Evolutionary conservation across 2,797 vertebrate species (phyloP).

Genomic region (Fratercula arctica): DNA sequence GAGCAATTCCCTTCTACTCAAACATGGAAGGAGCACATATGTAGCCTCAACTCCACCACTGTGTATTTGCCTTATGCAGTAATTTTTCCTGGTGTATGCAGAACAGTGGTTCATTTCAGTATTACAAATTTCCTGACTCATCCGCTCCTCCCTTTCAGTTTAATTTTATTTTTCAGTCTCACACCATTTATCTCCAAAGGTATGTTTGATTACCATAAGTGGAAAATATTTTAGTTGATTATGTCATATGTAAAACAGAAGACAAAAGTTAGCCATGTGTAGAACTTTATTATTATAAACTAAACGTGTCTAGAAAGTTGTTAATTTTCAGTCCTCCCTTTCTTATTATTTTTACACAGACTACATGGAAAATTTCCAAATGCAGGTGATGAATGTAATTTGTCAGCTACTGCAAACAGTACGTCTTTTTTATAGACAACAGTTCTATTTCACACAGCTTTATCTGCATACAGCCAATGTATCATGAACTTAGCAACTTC

Average conservation of each 20-base stretch:
- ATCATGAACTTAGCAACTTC: not conserved
- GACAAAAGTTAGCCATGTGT: not conserved
- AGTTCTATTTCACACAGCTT: not conserved
- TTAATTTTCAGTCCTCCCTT: not conserved
- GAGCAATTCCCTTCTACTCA: not conserved
- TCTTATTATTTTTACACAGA: not conserved
- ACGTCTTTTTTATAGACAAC: not conserved
- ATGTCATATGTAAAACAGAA: not conserved
- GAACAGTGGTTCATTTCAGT: not conserved
- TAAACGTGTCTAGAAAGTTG: not conserved
- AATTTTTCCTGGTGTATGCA: not conserved
- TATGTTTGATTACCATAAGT: not conserved
- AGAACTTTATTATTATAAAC: not conserved
- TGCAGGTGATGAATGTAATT: not conserved
- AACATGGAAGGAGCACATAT: not conserved
- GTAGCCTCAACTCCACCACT: not conserved
- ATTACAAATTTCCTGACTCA: not conserved
- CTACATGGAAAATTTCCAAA: not conserved
- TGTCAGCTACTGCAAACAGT: not conserved
- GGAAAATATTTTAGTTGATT: constrained; percentile 3
- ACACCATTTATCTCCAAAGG: not conserved
- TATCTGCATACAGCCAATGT: not conserved
- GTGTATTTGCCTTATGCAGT: not conserved
- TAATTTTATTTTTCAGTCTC: constrained; percentile 13
- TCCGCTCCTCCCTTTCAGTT: not conserved